Conservation (phyloP, 1,140 invertebrate species). For the Nephotettix cincticeps region DNA sequence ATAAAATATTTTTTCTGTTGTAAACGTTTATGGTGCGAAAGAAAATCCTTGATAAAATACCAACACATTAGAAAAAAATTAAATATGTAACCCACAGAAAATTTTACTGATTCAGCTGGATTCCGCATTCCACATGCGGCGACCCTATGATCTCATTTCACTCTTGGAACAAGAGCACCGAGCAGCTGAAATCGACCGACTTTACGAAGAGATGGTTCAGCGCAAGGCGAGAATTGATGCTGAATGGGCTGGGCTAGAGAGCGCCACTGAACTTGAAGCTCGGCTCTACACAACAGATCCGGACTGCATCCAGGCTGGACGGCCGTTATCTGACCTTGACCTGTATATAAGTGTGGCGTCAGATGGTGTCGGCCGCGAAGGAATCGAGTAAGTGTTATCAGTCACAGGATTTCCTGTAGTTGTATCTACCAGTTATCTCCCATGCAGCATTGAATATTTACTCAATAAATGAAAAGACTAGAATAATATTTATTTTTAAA, state of each 20-base stretch:
- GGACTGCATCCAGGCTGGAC: slow-evolving; percentile 65
- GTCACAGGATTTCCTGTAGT: too few relatives aligned
- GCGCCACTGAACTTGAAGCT: slow-evolving; percentile 60
- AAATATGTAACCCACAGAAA: too few relatives aligned
- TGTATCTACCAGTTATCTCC: too few relatives aligned
- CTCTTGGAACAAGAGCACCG: slow-evolving; percentile 80
- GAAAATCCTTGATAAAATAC: too few relatives aligned
- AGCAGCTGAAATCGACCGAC: slow-evolving; percentile 59
- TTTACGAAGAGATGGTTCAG: slow-evolving; percentile 63
- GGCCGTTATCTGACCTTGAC: slow-evolving; percentile 63
- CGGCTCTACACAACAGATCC: slow-evolving; percentile 62
- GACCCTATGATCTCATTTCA: slow-evolving; percentile 76
- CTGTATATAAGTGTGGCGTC: slow-evolving; percentile 64
- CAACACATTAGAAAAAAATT: too few relatives aligned
- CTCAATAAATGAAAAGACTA: too few relatives aligned
- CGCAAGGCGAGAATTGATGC: slow-evolving; percentile 65
- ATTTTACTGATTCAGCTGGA: slow-evolving; percentile 62
- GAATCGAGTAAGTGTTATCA: slow-evolving; percentile 46
- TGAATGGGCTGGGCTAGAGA: slow-evolving; percentile 61
- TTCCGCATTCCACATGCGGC: slow-evolving; percentile 73
- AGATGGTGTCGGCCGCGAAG: slow-evolving; percentile 50
- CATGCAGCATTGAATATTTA: too few relatives aligned
- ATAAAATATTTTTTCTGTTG: too few relatives aligned
- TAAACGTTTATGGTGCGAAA: too few relatives aligned
- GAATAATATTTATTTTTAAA: too few relatives aligned